Evolutionary conservation across 2,888 invertebrate genomes (phyloP).

Genomic region (Microctonus hyperodae): DNA sequence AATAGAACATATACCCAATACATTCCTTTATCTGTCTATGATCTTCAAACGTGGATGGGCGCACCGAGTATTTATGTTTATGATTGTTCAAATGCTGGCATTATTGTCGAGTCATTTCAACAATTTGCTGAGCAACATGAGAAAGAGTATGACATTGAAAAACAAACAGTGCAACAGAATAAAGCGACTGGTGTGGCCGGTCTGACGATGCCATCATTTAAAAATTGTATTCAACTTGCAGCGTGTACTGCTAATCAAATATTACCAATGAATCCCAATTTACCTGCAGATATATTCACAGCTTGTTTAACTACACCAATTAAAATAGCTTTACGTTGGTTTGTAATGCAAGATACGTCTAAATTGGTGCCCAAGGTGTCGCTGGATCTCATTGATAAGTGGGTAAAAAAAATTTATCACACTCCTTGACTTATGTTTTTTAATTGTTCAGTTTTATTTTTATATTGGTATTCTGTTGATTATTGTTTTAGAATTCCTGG

Average conservation of each 20-base stretch:
- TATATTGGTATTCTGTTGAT: constrained; percentile 26
- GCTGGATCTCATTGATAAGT: constrained; percentile 91
- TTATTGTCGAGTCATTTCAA: constrained; percentile 90
- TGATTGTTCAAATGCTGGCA: constrained; percentile 98
- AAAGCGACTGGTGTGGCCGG: constrained; percentile 54
- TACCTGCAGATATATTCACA: constrained; percentile 98
- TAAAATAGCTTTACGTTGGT: constrained; percentile 94
- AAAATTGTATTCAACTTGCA: constrained; percentile 94
- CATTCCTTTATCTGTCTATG: constrained; percentile 97
- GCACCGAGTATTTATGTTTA: constrained; percentile 99
- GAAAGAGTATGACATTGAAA: constrained; percentile 72
- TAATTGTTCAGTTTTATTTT: constrained; percentile 15
- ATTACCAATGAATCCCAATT: constrained; percentile 95
- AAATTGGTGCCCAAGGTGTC: constrained; percentile 83
- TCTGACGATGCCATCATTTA: constrained; percentile 70
- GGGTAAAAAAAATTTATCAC: too few species aligned
- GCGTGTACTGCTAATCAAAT: constrained; percentile 94
- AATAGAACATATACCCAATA: constrained; percentile 99
- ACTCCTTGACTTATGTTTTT: too few species aligned
- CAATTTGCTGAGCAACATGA: constrained; percentile 92
- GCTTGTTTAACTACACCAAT: constrained; percentile 98
- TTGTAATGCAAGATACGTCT: constrained; percentile 84
- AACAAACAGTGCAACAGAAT: constrained; percentile 57
- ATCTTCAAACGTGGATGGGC: constrained; percentile 99
- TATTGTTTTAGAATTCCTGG: constrained; percentile 84